phyloP scores from a whole-genome alignment of 2,113 vertebrate species.

The Xiphophorus maculatus region DNA sequence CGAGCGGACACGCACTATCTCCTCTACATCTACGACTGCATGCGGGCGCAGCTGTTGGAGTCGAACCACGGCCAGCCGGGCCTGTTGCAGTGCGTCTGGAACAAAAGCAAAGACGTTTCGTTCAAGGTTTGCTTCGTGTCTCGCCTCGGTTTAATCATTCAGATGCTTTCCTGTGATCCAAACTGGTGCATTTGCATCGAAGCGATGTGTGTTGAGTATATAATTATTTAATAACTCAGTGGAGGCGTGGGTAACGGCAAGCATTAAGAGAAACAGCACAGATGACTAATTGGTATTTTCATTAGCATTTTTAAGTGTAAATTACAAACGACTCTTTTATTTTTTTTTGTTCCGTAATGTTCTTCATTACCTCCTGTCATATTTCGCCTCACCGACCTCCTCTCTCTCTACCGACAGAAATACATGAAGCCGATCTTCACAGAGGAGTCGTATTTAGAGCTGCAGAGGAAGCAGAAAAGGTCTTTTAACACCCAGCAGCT shows the following conservation, averaged over 20 bases:
- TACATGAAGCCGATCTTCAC: constrained; percentile 93
- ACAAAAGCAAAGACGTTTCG: constrained; percentile 89
- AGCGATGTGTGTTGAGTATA: neutral
- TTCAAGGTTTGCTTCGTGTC: constrained; percentile 85
- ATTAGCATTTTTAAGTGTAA: neutral
- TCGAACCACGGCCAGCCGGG: constrained; percentile 79
- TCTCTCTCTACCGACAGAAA: constrained; percentile 79
- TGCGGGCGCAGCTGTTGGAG: constrained; percentile 85
- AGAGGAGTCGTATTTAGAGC: constrained; percentile 92
- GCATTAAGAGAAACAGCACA: no score
- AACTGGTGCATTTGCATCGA: neutral
- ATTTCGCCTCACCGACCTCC: neutral
- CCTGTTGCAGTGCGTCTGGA: constrained; percentile 90
- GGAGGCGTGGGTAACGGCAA: no score
- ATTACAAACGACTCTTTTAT: neutral
- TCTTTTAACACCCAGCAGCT: constrained; percentile 94
- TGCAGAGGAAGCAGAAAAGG: constrained; percentile 91
- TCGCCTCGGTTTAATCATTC: neutral
- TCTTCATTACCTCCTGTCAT: constrained; percentile 12
- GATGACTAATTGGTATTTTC: neutral
- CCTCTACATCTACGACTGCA: constrained; percentile 91
- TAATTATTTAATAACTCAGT: neutral
- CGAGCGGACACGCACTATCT: constrained; percentile 94
- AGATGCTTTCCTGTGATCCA: no score
- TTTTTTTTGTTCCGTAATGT: neutral